Conservation (phyloP, 2,797 vertebrate genomes). For the Tangara arthus region DNA sequence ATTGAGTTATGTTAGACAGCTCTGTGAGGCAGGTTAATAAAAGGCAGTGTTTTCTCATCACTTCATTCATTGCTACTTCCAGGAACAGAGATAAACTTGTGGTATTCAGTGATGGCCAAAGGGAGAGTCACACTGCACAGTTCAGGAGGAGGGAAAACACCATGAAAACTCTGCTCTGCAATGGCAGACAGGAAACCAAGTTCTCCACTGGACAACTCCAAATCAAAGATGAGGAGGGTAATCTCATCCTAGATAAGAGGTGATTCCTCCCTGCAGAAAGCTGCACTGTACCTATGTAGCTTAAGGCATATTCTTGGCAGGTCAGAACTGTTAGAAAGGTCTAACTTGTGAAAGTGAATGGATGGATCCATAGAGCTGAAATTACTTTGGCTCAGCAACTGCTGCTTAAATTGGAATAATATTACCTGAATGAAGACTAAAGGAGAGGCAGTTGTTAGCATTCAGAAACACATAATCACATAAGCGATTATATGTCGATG, state of each 20-base stretch:
- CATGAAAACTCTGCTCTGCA: constrained; percentile 73
- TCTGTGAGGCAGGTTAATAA: background rate
- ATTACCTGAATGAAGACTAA: background rate
- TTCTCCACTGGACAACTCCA: constrained; percentile 52
- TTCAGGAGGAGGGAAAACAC: constrained; percentile 76
- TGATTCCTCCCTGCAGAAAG: background rate
- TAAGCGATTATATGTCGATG: no score
- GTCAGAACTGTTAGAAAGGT: background rate
- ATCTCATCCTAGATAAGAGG: constrained; percentile 51
- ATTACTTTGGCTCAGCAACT: background rate
- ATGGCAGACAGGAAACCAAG: constrained; percentile 68
- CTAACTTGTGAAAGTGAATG: background rate
- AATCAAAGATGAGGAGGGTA: constrained; percentile 61
- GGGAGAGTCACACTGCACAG: constrained; percentile 72
- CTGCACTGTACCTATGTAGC: fast-evolving
- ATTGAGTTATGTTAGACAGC: background rate
- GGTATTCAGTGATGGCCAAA: constrained; percentile 75
- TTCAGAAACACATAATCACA: no score
- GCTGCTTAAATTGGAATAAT: background rate
- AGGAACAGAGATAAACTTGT: constrained; percentile 78
- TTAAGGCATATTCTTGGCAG: background rate
- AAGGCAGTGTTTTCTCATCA: background rate
- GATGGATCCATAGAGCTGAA: background rate
- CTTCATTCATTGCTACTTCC: background rate
- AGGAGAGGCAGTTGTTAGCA: background rate